Base-by-base conservation (phyloP, 2,797 vertebrate genomes). In the Chanos chanos region DNA sequence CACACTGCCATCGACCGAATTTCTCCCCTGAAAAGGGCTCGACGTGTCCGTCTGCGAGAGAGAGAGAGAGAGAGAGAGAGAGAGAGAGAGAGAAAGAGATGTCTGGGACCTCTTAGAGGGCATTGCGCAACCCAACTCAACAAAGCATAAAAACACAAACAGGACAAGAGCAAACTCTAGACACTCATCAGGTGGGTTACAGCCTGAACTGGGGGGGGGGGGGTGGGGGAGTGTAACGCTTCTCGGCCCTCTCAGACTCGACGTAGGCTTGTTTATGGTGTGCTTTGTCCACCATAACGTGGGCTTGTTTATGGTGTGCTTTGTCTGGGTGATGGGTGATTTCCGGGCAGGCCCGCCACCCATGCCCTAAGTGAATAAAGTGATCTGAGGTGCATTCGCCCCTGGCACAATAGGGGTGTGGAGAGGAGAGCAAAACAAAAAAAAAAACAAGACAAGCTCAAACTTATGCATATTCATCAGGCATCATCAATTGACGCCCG, bases 381-480 rank as follows among this genome's bases (percentile, higher is more conserved):
- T 68, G 58, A 69, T 61, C 30, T 9, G 49, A 34, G 43, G 39
- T 51, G 44, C 39, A 33, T 66, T 65, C 58, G 59, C 43, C 50
- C 27, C 30, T 18, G 60, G 16, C 33, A 66, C 59, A 69, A 64
- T 43, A n/a, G 66, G 37, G 30, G 24, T 25, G 49, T 65, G 66
- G 60, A 73, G 58, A 56, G 49, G 50, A 53, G 58, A 25, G 39
- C 51, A 68, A 60, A 70, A 76, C 64, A 76, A 73, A 60, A 70
- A 76, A 64, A 76, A 73, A 80, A 78, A 61, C 43, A 68, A 45
- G 52, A 33, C 8, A 47, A 64, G 75, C 47, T 18, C 30, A 53
- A 63, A 50, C 62, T 66, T 70, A 83, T 86, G 80, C 82, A 86
- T 86, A 86, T 87, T 85, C 81, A 86, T 84, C 25, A 77, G 63